Conservation (phyloP, 1,140 invertebrate genomes). For the Plectrocnemia conspersa region DNA sequence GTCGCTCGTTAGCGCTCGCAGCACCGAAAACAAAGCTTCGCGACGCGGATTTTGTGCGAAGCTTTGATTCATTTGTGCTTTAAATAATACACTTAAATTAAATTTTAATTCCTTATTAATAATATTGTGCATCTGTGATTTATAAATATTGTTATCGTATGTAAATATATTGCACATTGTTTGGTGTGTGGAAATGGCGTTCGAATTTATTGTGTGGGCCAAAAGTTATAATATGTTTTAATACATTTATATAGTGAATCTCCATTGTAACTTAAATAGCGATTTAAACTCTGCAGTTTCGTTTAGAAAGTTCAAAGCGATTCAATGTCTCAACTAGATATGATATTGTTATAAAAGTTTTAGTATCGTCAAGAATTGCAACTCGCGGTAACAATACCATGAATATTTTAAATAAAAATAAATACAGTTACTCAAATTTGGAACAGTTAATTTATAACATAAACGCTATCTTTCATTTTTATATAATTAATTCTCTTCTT, state of each 20-base stretch:
- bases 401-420: not conserved
- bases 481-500: not conserved
- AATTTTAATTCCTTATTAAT: not conserved
- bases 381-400: not conserved
- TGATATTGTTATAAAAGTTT: no score
- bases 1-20: slow-evolving; percentile 2
- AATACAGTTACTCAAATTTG: not conserved
- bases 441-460: not conserved
- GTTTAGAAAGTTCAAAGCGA: no score
- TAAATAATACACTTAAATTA: not conserved
- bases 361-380: no score
- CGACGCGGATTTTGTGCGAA: not conserved
- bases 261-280: no score
- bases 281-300: no score
- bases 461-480: not conserved
- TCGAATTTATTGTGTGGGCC: no score
- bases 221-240: no score
- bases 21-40: slow-evolving; percentile 3
- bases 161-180: not conserved
- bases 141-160: no score
- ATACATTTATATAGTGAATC: no score
- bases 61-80: not conserved
- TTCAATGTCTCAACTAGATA: no score
- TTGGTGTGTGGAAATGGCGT: not conserved
- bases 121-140: no score